Evolutionary conservation across 2,888 invertebrate species (phyloP).

Genomic region (Chironomus tentans): DNA sequence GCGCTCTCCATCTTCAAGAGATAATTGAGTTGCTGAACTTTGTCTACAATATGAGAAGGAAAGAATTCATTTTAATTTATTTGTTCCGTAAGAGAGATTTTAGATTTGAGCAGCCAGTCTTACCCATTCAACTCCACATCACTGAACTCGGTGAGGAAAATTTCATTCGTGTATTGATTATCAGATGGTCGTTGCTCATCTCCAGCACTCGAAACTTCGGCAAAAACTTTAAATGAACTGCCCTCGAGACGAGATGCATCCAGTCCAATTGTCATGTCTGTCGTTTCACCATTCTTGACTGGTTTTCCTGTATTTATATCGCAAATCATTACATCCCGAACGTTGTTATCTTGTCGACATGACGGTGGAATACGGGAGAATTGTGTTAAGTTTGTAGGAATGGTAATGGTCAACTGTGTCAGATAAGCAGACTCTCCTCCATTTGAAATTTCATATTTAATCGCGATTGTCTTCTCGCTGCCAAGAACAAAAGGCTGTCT

Average conservation of each 20-base stretch:
- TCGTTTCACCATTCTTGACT: background rate
- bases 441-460: slow-evolving; percentile 41
- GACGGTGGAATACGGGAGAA: slow-evolving; percentile 39
- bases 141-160: slow-evolving; percentile 38
- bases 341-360: slow-evolving; percentile 30
- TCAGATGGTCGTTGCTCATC: slow-evolving; percentile 35
- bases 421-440: slow-evolving; percentile 45
- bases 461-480: slow-evolving; percentile 35
- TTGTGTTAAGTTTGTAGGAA: slow-evolving; percentile 38
- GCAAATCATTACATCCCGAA: slow-evolving; percentile 11
- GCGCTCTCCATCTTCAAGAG: slow-evolving; percentile 36
- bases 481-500: slow-evolving; percentile 39
- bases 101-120: slow-evolving; percentile 29
- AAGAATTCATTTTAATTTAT: background rate
- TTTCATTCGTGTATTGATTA: slow-evolving; percentile 34
- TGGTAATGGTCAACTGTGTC: slow-evolving; percentile 42
- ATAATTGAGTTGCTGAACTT: slow-evolving; percentile 35
- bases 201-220: slow-evolving; percentile 40
- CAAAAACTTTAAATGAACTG: slow-evolving; percentile 34
- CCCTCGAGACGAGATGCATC: slow-evolving; percentile 39
- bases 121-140: slow-evolving; percentile 40
- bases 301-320: slow-evolving; percentile 11
- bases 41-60: slow-evolving; percentile 31
- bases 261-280: slow-evolving; percentile 31
- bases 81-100: background rate